Evolutionary conservation across 2,888 invertebrate species (phyloP), one percentile per base, ranked within the genome.

Genomic region (Rhamphomyia laevipes): DNA sequence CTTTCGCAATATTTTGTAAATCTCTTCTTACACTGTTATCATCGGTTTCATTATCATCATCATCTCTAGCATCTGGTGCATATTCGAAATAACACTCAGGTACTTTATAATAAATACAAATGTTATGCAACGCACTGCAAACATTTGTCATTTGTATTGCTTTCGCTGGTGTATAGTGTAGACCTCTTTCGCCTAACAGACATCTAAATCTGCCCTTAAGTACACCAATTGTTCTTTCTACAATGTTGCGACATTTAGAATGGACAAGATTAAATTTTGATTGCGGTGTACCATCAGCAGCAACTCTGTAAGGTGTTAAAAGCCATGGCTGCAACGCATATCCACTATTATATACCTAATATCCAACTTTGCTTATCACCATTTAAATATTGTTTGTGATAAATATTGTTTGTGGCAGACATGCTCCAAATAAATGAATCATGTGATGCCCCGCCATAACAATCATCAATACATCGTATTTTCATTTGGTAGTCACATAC

Each of bases 251-350:
- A 12, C 40, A 30, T 27, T 43, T 37, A 15, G 45, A 31, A 38
- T 52, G 50, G 13, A 33, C 17, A 21, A 12, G 17, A 33, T 53
- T 52, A 38, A 44, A 53, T n/a, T 18, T 31, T 17, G 16, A 13
- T 46, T 49, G 31, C 17, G 15, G 15, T 15, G 18, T 37, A 13
- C 38, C 41, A 16, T 38, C 46, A 10, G 4, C n/a, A 21, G 43
- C 15, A 43, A 35, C 27, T 9, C 49, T 33, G 27, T 45, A 50
- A 12, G 50, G 50, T 17, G 48, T 52, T 33, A 52, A 48, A 11
- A 52, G 27, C 31, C 37, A 53, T 3, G 49, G 51, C 18, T 50
- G 49, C 27, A 53, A 43, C 1, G 50, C 42, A 35, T 54, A 54
- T 12, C 52, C 54, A 11, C 43, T 41, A 47, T 50, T 50, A 11